Conservation (phyloP, 2,888 invertebrate species). For the Platynereis dumerilii region DNA sequence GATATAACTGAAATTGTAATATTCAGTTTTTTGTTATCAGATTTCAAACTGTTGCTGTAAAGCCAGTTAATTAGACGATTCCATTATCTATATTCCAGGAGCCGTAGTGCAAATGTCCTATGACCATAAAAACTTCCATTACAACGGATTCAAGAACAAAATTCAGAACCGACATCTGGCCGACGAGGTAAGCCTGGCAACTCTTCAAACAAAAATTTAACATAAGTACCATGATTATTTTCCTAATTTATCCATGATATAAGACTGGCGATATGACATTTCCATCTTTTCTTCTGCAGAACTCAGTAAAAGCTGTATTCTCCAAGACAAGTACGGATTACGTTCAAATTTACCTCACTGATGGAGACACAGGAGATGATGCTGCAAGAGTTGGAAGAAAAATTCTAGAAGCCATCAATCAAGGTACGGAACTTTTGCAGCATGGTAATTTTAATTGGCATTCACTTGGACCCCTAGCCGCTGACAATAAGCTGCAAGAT, state of each 20-base stretch:
- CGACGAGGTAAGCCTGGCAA: background rate
- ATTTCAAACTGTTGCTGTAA: too few species aligned
- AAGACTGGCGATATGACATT: too few species aligned
- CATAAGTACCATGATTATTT: too few species aligned
- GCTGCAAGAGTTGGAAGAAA: conserved; percentile 10
- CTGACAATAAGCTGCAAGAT: too few species aligned
- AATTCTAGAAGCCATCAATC: background rate
- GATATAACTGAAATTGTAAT: background rate
- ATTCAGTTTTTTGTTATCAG: too few species aligned
- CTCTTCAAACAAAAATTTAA: too few species aligned
- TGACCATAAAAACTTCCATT: conserved; percentile 1
- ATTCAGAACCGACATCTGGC: background rate
- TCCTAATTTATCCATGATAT: too few species aligned
- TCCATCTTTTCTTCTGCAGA: too few species aligned
- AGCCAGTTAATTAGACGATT: too few species aligned
- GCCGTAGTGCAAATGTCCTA: background rate
- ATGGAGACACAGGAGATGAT: conserved; percentile 38
- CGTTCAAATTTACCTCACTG: conserved; percentile 47
- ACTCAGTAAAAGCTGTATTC: conserved; percentile 8
- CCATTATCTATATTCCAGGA: background rate
- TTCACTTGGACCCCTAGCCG: too few species aligned
- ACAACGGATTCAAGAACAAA: background rate
- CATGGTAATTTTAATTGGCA: too few species aligned
- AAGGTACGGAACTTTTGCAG: too few species aligned
- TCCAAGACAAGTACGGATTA: conserved; percentile 42